Percentiles rank a stretch among this genome's conserved stretches.
phyloP scores from a whole-genome alignment of 2,113 vertebrate species.

The Oenanthe oenanthe region DNA sequence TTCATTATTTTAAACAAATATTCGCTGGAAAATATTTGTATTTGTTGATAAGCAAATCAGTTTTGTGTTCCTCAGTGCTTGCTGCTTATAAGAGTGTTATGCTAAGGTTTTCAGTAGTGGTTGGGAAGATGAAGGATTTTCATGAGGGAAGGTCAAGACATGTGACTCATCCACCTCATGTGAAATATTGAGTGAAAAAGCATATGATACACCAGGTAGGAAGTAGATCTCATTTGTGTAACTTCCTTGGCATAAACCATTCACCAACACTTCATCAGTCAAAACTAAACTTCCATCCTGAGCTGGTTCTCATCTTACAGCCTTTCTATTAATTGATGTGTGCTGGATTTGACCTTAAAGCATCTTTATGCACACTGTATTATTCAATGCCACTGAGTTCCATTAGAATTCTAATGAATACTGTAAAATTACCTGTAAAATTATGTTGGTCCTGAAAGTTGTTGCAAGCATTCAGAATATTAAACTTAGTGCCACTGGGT shows the following conservation, averaged over 20 bases:
- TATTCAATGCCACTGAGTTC: not conserved
- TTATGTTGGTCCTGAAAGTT: not conserved
- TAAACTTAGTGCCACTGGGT: not conserved
- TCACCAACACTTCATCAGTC: not conserved
- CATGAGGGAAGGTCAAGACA: not conserved
- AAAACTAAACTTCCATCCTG: not conserved
- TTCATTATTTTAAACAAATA: not conserved
- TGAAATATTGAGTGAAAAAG: not conserved
- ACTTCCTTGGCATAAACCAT: not conserved
- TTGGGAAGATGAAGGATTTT: not conserved
- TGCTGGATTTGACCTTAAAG: not conserved
- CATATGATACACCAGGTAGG: not conserved
- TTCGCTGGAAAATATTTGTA: not conserved
- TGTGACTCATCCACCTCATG: not conserved
- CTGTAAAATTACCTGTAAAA: not conserved
- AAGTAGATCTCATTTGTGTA: not conserved
- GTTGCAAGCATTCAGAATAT: not conserved
- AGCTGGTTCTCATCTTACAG: not conserved
- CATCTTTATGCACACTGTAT: not conserved
- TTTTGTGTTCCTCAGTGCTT: not conserved
- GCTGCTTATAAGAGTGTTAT: not conserved
- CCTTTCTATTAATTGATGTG: not conserved
- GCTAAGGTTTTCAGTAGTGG: not conserved
- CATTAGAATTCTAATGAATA: not conserved
- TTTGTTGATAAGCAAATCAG: not conserved